These are phyloP conservation scores for Hydrotaea diabolus DNA, from an alignment of 2,888 invertebrate species.

Conservation along the genomic window DNA sequence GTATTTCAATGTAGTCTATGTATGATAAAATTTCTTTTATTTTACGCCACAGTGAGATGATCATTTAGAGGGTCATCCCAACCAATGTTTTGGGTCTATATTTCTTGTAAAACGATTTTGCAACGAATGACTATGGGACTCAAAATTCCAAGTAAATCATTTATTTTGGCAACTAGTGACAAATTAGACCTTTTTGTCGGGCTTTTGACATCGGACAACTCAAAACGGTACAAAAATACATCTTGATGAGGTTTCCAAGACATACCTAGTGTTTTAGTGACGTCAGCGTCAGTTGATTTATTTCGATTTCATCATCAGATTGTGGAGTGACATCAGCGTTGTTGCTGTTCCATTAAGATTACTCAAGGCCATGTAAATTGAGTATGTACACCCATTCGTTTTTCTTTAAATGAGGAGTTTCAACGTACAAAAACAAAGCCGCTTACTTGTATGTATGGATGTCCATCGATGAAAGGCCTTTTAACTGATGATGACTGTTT, in stretches of 20 bases:
- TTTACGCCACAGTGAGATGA: constrained; percentile 17
- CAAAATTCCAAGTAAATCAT: constrained; percentile 47
- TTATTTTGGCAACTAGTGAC: constrained; percentile 48
- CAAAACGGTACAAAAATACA: constrained; percentile 38
- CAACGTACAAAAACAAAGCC: too few species aligned
- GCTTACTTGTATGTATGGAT: too few species aligned
- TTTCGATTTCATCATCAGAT: too few species aligned
- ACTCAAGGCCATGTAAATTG: too few species aligned
- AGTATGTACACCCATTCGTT: too few species aligned
- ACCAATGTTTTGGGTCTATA: not conserved
- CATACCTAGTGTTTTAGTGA: not conserved
- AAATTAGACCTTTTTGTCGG: not conserved
- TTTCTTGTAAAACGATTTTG: not conserved
- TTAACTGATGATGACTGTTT: too few species aligned
- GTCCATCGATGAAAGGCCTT: too few species aligned
- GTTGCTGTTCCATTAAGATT: too few species aligned
- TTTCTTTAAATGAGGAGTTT: too few species aligned
- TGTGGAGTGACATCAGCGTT: too few species aligned
- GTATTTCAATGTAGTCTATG: constrained; percentile 35
- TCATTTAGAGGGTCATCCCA: not conserved
- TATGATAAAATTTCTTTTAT: constrained; percentile 9
- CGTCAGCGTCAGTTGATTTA: not conserved
- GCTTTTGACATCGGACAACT: constrained; percentile 42
- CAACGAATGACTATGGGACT: not conserved
- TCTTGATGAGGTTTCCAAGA: not conserved